Evolutionary conservation across 2,888 invertebrate genomes (phyloP).

Genomic region (Bimastos eiseni): DNA sequence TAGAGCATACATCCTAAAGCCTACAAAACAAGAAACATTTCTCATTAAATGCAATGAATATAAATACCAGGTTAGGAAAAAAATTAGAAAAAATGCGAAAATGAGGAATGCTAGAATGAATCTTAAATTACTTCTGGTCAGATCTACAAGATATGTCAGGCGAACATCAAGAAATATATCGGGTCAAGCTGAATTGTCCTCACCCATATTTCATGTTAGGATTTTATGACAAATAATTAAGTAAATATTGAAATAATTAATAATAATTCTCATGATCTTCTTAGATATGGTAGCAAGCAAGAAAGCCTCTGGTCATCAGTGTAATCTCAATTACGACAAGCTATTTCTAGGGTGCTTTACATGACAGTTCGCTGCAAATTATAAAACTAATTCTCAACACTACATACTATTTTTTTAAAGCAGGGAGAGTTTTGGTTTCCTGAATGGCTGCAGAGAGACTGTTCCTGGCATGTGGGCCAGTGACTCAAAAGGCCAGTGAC

Average conservation of each 20-base stretch:
- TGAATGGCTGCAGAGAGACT: too few species aligned
- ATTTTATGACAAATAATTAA: neutral
- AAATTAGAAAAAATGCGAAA: neutral
- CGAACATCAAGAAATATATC: neutral
- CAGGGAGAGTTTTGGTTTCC: too few species aligned
- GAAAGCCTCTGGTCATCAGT: neutral
- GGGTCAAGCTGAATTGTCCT: neutral
- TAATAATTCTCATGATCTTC: neutral
- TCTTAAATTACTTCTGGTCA: neutral
- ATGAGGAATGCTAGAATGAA: neutral
- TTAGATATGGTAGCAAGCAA: neutral
- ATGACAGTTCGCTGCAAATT: too few species aligned
- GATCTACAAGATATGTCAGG: neutral
- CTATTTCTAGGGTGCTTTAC: too few species aligned
- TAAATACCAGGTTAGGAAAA: neutral
- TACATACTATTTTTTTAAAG: too few species aligned
- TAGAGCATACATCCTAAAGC: slow-evolving; percentile 85
- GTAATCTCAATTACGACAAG: too few species aligned
- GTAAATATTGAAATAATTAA: neutral
- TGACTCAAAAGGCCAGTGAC: too few species aligned
- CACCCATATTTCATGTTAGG: neutral
- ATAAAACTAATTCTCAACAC: too few species aligned
- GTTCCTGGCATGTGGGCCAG: too few species aligned
- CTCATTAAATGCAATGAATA: neutral
- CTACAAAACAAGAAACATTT: slow-evolving; percentile 61